Evolutionary conservation across 2,797 vertebrate species (phyloP), one percentile per base, ranked within the genome.

Genomic region (Eulemur coronatus): DNA sequence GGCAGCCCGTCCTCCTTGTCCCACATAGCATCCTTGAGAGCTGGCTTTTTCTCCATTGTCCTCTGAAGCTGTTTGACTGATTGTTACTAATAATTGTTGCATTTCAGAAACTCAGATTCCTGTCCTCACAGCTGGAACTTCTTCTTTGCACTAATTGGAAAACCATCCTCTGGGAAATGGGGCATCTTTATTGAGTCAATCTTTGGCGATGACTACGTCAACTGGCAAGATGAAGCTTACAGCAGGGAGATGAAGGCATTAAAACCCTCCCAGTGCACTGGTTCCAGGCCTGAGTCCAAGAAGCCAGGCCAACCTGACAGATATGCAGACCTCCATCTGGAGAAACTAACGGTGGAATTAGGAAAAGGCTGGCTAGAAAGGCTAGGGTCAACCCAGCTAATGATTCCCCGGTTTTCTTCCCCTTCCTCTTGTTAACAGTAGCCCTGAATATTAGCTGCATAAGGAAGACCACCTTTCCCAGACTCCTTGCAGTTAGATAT

Each of bases 51-150:
- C 79, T 86, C 89, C 38, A 14, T 94, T 93, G 91, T 95, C 75
- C 94, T 97, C 2, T 7, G 76, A 76, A 91, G 91, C 84, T 22
- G 33, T 81, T 91, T 94, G 97, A 97, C 96, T 93, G 97, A 97
- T 97, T 81, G 97, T 94, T 97, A 81, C 93, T 96, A 97, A 98
- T 97, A 97, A 94, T 97, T 95, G 81, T 94, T 57, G 88, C 96
- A 75, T 97, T 94, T 93, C 7, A 52, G 96, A 89, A 96, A 57
- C 79, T 78, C 73, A 1, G 7, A 81, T 91, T 93, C 96, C 96
- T 91, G 95, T 96, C 78, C 76, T 96, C 30, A 72, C 93, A 81
- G 89, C 93, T 91, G 97, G 97, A 95, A 84, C 89, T 85, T 14
- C 96, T 96, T 97, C 92, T 96, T 69, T 43, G 30, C 94, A 88